Percentiles rank a stretch among this genome's conserved stretches.
Conservation (phyloP, 2,113 vertebrate species). For the Bufo gargarizans region DNA sequence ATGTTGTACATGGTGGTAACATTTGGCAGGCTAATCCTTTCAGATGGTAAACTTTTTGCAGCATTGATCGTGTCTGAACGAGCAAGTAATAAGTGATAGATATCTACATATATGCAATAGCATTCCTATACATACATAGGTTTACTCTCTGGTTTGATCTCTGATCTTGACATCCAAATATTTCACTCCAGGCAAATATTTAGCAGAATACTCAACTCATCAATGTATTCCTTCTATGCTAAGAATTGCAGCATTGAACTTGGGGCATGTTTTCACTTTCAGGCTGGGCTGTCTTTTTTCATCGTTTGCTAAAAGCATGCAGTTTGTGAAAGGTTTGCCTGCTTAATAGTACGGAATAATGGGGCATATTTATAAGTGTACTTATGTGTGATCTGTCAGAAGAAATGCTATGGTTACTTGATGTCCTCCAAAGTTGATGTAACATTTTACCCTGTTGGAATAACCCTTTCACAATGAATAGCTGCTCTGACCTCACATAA, state of each 20-base stretch:
- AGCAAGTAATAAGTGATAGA: not conserved
- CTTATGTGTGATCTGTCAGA: not conserved
- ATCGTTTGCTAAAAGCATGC: not conserved
- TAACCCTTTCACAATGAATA: too few relatives aligned
- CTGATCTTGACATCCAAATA: conserved; percentile 28
- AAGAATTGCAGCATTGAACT: not conserved
- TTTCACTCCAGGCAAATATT: conserved; percentile 43
- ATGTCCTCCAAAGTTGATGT: too few relatives aligned
- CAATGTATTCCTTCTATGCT: not conserved
- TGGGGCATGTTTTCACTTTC: not conserved
- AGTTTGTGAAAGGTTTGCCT: not conserved
- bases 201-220: not conserved
- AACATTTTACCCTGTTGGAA: too few relatives aligned
- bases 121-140: conserved; percentile 42
- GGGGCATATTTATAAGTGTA: not conserved
- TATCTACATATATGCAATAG: not conserved
- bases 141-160: not conserved
- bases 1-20: too few relatives aligned
- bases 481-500: too few relatives aligned
- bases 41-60: not conserved
- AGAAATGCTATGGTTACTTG: not conserved
- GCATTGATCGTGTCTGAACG: conserved; percentile 1
- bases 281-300: not conserved
- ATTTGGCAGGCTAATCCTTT: not conserved
- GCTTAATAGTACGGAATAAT: not conserved